phyloP scores from a whole-genome alignment of 2,888 invertebrate species.

The Macrosoma leucophasiata region DNA sequence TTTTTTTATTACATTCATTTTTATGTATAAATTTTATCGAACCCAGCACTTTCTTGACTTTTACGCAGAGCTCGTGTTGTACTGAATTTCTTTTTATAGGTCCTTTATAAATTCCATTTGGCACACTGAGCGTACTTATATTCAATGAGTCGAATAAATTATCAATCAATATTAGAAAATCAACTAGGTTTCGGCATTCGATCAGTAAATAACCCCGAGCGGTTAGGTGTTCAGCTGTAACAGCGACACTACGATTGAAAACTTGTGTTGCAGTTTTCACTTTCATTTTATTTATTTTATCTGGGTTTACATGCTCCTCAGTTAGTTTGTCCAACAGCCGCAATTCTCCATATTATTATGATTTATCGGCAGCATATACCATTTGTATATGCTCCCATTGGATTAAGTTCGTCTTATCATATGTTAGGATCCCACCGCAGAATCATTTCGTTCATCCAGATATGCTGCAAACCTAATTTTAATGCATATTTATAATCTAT shows the following conservation, averaged over 20 bases:
- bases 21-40: constrained; percentile 13
- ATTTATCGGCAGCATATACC: constrained; percentile 12
- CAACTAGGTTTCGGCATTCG: constrained; percentile 19
- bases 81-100: constrained; percentile 12
- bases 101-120: constrained; percentile 22
- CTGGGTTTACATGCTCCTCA: constrained; percentile 11
- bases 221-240: constrained; percentile 20
- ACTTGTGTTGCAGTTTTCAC: constrained; percentile 13
- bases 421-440: too few species aligned
- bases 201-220: constrained; percentile 16
- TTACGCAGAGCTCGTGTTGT: constrained; percentile 14
- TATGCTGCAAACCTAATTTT: too few species aligned
- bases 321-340: constrained; percentile 7
- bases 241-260: constrained; percentile 18
- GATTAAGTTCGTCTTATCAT: constrained; percentile 11
- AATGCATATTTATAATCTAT: too few species aligned
- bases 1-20: constrained; percentile 3
- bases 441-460: too few species aligned
- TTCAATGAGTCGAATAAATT: constrained; percentile 17
- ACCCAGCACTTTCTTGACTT: constrained; percentile 9
- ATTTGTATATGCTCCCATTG: constrained; percentile 15
- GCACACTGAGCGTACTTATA: constrained; percentile 4
- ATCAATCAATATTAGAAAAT: constrained; percentile 13
- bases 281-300: constrained; percentile 17
- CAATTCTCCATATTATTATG: constrained; percentile 11